Evolutionary conservation across 2,113 vertebrate species (phyloP).

Genomic region (Atlantisia rogersi): DNA sequence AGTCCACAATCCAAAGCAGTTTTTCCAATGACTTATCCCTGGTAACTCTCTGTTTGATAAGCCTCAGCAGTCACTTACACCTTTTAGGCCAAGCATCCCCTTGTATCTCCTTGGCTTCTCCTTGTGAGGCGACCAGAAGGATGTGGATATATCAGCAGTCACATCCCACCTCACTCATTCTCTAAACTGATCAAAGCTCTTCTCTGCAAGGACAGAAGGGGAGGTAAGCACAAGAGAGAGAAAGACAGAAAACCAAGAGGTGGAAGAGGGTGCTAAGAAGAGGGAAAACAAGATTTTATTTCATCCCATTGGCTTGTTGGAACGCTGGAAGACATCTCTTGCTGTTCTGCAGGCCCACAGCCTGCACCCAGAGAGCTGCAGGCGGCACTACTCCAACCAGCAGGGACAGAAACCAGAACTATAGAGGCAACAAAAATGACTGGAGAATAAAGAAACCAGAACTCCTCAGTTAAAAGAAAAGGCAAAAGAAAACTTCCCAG

Average conservation of each 20-base stretch:
- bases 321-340: background rate
- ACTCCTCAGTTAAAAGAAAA: background rate
- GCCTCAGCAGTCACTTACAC: background rate
- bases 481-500: rapidly evolving
- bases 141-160: background rate
- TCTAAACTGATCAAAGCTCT: background rate
- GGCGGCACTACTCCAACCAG: background rate
- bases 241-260: background rate
- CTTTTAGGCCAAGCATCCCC: background rate
- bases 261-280: background rate
- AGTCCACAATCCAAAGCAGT: background rate
- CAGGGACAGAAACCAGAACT: background rate
- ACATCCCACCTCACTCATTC: background rate
- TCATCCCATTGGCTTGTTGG: background rate
- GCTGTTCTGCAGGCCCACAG: background rate
- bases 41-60: background rate
- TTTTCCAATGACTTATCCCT: background rate
- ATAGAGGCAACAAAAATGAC: background rate
- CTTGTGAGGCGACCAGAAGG: background rate
- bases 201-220: background rate
- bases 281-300: background rate
- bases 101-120: background rate
- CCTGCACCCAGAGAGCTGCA: background rate
- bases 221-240: background rate
- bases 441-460: background rate